phyloP scores from a whole-genome alignment of 2,113 vertebrate genomes.

The Silurus meridionalis region DNA sequence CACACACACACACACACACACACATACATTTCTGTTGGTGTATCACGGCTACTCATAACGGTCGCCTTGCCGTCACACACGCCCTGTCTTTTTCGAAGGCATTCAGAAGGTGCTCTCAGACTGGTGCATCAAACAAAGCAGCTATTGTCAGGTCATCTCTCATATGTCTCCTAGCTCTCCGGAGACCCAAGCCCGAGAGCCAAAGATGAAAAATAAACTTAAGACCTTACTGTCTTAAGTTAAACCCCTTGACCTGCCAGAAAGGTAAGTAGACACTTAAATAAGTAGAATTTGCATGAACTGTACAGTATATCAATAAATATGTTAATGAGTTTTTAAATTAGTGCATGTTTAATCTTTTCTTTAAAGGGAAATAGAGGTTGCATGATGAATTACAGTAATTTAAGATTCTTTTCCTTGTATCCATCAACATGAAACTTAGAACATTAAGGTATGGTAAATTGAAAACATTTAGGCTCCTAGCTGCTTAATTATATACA shows the following conservation, averaged over 20 bases:
- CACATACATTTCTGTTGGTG: constrained; percentile 22
- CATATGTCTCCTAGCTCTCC: constrained; percentile 39
- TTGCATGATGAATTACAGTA: neutral
- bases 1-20: constrained; percentile 30
- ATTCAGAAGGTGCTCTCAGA: constrained; percentile 33
- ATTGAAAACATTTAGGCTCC: neutral
- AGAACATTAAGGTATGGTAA: constrained; percentile 38
- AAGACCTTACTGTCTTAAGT: neutral
- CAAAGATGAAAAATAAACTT: constrained; percentile 39
- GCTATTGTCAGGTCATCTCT: constrained; percentile 40
- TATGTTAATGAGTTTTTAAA: neutral
- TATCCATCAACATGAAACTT: constrained; percentile 31
- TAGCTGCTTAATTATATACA: constrained; percentile 28
- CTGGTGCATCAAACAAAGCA: constrained; percentile 45
- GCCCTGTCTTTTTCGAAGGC: constrained; percentile 45
- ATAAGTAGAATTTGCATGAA: constrained; percentile 7
- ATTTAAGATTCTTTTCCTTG: constrained; percentile 30
- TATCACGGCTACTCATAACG: constrained; percentile 35
- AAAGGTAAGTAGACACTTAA: neutral
- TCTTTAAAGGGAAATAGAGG: neutral
- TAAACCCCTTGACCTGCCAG: neutral
- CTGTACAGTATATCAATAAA: neutral
- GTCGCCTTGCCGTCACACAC: constrained; percentile 31
- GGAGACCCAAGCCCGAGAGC: constrained; percentile 13
- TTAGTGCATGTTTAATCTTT: neutral